Percentiles rank a stretch among this genome's conserved stretches.
Evolutionary conservation across 2,113 vertebrate genomes (phyloP).

Genomic region (Urocynchramus pylzowi): DNA sequence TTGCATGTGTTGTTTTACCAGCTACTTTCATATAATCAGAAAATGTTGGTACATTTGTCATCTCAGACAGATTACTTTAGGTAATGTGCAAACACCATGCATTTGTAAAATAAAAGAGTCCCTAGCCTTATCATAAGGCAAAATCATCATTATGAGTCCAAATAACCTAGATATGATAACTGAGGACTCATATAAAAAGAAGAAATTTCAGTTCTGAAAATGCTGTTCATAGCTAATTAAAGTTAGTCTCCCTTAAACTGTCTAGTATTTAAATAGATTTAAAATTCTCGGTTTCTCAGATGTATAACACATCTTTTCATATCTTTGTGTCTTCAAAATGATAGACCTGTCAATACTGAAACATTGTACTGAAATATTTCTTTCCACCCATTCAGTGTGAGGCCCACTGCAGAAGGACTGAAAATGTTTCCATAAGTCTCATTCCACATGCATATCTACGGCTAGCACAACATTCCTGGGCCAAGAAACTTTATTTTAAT

Average conservation of each 20-base stretch:
- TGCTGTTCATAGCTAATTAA: not conserved
- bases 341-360: not conserved
- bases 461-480: not conserved
- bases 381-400: not conserved
- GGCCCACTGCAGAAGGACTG: not conserved
- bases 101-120: not conserved
- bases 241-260: not conserved
- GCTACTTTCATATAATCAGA: not conserved
- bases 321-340: not conserved
- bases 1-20: not conserved
- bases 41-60: not conserved
- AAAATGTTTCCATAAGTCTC: not conserved
- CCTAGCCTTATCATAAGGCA: not conserved
- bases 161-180: not conserved
- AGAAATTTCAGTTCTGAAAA: not conserved
- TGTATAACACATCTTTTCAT: not conserved
- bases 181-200: not conserved
- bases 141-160: not conserved
- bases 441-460: not conserved
- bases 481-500: not conserved
- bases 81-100: not conserved
- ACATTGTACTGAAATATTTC: not conserved
- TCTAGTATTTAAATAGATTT: not conserved
- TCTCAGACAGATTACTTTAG: not conserved
- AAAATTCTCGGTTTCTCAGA: not conserved